phyloP scores from a whole-genome alignment of 2,113 vertebrate species.

The Speoplatyrhinus poulsoni region DNA sequence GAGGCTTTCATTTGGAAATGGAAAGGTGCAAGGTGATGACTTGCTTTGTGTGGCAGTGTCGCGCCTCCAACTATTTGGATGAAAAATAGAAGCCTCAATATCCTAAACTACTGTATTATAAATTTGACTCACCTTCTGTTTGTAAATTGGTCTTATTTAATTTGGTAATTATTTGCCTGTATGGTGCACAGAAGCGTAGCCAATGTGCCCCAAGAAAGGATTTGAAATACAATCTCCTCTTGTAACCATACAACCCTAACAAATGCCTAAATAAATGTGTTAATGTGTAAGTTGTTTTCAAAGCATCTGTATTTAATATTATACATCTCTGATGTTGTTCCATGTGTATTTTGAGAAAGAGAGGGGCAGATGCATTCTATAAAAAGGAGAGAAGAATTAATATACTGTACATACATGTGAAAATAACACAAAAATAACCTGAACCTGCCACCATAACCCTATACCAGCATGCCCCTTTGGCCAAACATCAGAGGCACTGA shows the following conservation, averaged over 20 bases:
- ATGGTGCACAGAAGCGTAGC: too few relatives aligned
- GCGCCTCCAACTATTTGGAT: conserved; percentile 74
- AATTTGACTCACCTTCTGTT: conserved; percentile 28
- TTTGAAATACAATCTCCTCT: too few relatives aligned
- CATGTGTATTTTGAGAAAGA: background rate
- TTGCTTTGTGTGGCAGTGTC: conserved; percentile 41
- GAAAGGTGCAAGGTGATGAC: conserved; percentile 61
- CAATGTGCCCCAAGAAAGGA: too few relatives aligned
- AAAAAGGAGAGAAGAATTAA: background rate
- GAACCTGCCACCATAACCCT: conserved; percentile 54
- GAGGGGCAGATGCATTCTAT: conserved; percentile 1
- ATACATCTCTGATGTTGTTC: too few relatives aligned
- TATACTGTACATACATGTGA: background rate
- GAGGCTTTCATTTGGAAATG: conserved; percentile 63
- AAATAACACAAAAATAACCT: background rate
- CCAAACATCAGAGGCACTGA: conserved; percentile 79
- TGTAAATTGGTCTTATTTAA: too few relatives aligned
- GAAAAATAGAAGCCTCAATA: conserved; percentile 53
- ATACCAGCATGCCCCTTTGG: conserved; percentile 68
- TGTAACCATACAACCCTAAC: too few relatives aligned
- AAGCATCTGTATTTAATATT: too few relatives aligned
- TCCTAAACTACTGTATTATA: conserved; percentile 36
- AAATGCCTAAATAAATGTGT: too few relatives aligned
- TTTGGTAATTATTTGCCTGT: too few relatives aligned
- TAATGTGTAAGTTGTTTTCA: too few relatives aligned